Base-by-base conservation (phyloP, 2,888 invertebrate genomes). In the Agapetus fuscipes region DNA sequence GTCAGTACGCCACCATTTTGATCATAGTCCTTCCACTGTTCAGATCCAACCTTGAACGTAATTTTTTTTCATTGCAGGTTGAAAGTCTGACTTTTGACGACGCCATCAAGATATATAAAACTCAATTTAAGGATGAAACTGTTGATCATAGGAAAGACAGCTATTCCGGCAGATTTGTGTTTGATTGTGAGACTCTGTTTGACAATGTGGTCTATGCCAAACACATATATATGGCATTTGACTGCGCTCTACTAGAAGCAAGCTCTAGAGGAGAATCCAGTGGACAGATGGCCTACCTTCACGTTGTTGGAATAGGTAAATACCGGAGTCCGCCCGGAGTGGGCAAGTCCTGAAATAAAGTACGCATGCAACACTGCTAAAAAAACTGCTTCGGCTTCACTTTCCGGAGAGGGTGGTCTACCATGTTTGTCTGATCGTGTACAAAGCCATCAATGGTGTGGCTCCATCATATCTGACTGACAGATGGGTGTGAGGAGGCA, bases 241-340 rank as follows among this genome's bases (percentile, higher is more conserved):
- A 82, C 48, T 71, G 73, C 7, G 60, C 78, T 17, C 54, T 82
- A 2, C 50, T 79, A 11, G 81, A 81, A 41, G 76, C 78, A 0
- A 71, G 79, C 42, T 57, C 62, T 0, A 61, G 80, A n/a, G 78
- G 74, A 0, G 56, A 56, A 9, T 59, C 59, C 0, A 61, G 55
- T 3, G 64, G 59, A 15, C 74, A 64, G 24, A 59, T 61, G 5
- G 80, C 77, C 0, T 81, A 68, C 49, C 50, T 82, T 1, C 80
- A 81, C 55, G 66, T 82, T 5, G 73, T 81, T 20, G 82, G 81
- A 9, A 71, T 76, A 29, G 78, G 78, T 51, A 20, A 20, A 20
- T 20, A 20, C 20, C 9, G 20, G 9, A 20, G 9, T 6, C 9
- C 4, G 9, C 4, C 9, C 4, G 9, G 20, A 20, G 20, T 20